phyloP scores from a whole-genome alignment of 2,797 vertebrate species.

The Sylvilagus floridanus region DNA sequence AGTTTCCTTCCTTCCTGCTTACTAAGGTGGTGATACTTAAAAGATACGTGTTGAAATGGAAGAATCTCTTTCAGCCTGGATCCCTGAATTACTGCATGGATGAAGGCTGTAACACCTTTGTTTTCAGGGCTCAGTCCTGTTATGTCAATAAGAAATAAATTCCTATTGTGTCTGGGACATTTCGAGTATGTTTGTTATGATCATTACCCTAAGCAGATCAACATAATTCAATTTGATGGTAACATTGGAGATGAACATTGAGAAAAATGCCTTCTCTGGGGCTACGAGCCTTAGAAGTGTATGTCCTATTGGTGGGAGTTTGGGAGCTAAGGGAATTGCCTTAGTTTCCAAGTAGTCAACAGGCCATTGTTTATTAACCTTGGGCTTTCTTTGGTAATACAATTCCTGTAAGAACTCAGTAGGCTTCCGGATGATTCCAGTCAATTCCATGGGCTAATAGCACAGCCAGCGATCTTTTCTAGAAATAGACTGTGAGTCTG shows the following conservation, averaged over 20 bases:
- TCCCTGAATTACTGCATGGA: neutral
- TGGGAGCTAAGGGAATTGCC: constrained; percentile 48
- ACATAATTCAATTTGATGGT: neutral
- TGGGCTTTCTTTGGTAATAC: constrained; percentile 78
- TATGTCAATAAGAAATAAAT: neutral
- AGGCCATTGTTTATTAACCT: constrained; percentile 77
- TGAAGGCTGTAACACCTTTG: neutral
- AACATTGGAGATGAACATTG: neutral
- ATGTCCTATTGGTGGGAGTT: constrained; percentile 20
- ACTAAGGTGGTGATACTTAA: neutral
- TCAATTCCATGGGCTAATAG: constrained; percentile 74
- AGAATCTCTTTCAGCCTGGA: neutral
- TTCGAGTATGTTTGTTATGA: neutral
- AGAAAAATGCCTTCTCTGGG: constrained; percentile 8
- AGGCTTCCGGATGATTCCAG: constrained; percentile 78
- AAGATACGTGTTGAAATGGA: neutral
- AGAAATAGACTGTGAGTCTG: constrained; percentile 81
- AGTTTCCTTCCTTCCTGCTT: neutral
- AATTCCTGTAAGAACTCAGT: constrained; percentile 73
- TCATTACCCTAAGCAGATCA: neutral
- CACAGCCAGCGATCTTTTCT: constrained; percentile 74
- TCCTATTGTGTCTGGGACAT: neutral
- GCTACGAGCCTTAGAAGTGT: neutral
- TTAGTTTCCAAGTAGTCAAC: neutral
- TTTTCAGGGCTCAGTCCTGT: neutral